Conservation (phyloP, 2,888 invertebrate species). For the Phytoseiulus persimilis region DNA sequence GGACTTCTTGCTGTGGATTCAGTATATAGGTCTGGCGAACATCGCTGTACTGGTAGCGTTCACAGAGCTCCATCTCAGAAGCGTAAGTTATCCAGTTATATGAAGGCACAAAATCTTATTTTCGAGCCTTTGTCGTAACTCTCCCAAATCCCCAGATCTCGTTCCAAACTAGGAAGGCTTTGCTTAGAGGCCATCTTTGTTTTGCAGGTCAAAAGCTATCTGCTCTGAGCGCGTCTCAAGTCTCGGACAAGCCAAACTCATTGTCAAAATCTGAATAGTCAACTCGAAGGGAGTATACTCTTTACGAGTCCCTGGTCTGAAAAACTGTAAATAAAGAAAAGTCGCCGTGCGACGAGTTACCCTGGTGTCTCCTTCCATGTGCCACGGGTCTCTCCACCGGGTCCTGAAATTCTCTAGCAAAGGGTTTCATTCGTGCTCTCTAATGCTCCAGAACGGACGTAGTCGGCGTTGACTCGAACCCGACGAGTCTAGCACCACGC, state of each 20-base stretch:
- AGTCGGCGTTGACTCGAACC: too few species aligned
- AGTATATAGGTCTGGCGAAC: conserved; percentile 64
- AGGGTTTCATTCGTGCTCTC: too few species aligned
- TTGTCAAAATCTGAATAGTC: not conserved
- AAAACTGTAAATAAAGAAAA: not conserved
- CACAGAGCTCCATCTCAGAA: conserved; percentile 60
- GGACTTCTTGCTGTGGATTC: conserved; percentile 64
- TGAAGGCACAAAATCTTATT: too few species aligned
- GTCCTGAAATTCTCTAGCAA: too few species aligned
- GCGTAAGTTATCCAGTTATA: conserved; percentile 41
- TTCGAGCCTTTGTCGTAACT: too few species aligned
- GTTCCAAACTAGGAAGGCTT: too few species aligned
- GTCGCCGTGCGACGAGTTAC: not conserved
- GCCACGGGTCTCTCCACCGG: too few species aligned
- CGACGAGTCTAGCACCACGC: too few species aligned
- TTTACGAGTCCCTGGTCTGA: not conserved
- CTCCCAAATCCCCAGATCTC: too few species aligned
- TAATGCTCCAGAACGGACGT: too few species aligned
- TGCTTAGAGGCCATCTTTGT: too few species aligned
- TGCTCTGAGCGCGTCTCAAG: not conserved
- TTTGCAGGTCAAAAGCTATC: not conserved
- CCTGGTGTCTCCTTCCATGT: not conserved
- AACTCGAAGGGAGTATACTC: not conserved
- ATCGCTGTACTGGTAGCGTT: conserved; percentile 61
- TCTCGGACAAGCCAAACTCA: not conserved